Base-by-base conservation (phyloP, 2,113 vertebrate genomes). In the Brevimyrus niger region DNA sequence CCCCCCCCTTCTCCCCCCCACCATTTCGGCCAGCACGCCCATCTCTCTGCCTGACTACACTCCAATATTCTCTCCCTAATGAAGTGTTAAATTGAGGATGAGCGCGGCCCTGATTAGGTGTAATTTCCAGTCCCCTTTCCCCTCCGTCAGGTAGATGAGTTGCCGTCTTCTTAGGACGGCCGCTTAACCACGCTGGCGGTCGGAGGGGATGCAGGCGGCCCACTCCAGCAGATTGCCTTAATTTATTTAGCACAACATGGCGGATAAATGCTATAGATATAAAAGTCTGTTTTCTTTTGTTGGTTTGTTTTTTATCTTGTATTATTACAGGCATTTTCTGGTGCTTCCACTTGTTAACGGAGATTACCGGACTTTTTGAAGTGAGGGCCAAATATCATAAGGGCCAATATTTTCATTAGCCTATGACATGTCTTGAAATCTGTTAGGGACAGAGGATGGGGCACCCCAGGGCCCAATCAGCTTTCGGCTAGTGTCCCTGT, bases 1-100 rank as follows among this genome's bases (percentile, higher is more conserved):
- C 53, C 69, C 88, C 42, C 44, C 44, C 5, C 44, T n/a, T n/a
- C n/a, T n/a, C n/a, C n/a, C n/a, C 87, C 69, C 51, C 38, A 38
- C 89, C 82, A 65, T 90, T 80, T 87, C 88, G 86, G 69, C 51
- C 89, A 61, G 46, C 35, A 35, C 35, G 27, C 17, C 73, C 2
- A 3, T 90, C 89, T 92, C 90, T 89, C 91, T 91, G 91, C 91
- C 91, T 92, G 90, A 92, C 86, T 91, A 91, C 90, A 89, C 91
- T 91, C 90, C 90, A 93, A 92, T 93, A 93, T 92, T 88, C 89
- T 65, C 90, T 42, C 87, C 88, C 90, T 92, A 93, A 92, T 93
- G 93, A 92, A 91, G 93, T 91, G 87, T 87, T 91, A 90, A 92
- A 91, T 92, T 69, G 91, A 86, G 91, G 87, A 92, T 91, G 91